A percentile compares a stretch with the other conserved stretches of the same genome.
These are phyloP conservation scores for Dasyornis broadbenti DNA, from an alignment of 2,113 vertebrate genomes.

Conservation along the genomic window DNA sequence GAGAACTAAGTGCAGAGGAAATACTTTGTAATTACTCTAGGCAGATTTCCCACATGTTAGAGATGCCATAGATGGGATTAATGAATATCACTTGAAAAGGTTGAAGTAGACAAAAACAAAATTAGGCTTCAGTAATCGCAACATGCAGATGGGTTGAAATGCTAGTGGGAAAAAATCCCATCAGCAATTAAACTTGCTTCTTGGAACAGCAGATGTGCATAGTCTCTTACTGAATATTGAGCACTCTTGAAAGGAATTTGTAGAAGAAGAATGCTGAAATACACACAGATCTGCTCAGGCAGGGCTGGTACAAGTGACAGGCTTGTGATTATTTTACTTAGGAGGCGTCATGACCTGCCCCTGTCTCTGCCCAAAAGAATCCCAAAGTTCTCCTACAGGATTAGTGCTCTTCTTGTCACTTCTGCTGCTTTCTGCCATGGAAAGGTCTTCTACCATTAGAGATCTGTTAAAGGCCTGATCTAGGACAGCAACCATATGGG, in stretches of 20 bases:
- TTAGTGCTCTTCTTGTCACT: not conserved
- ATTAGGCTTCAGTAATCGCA: slow-evolving; percentile 62
- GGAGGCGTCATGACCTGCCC: not conserved
- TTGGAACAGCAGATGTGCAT: slow-evolving; percentile 69
- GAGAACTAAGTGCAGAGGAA: slow-evolving; percentile 64
- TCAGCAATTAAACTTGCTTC: slow-evolving; percentile 74
- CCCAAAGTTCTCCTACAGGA: not conserved
- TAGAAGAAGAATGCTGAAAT: slow-evolving; percentile 6
- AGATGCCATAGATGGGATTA: slow-evolving; percentile 67
- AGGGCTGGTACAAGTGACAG: not conserved
- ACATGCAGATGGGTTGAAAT: slow-evolving; percentile 69
- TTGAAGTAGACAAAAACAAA: slow-evolving; percentile 65
- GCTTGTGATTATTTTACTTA: slow-evolving; percentile 8
- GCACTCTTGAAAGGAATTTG: slow-evolving; percentile 49
- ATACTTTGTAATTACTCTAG: slow-evolving; percentile 69
- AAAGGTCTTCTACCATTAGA: not conserved
- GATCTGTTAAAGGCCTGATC: not conserved
- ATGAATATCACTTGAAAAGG: slow-evolving; percentile 68
- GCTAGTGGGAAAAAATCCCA: slow-evolving; percentile 63
- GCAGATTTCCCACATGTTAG: slow-evolving; percentile 67
- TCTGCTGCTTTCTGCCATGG: not conserved
- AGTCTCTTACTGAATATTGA: slow-evolving; percentile 54
- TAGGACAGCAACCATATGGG: not conserved
- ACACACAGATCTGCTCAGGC: not conserved
- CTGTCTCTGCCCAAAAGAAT: not conserved